These are phyloP conservation scores for Euspilapteryx auroguttella DNA, from an alignment of 2,888 invertebrate genomes.

Conservation along the genomic window DNA sequence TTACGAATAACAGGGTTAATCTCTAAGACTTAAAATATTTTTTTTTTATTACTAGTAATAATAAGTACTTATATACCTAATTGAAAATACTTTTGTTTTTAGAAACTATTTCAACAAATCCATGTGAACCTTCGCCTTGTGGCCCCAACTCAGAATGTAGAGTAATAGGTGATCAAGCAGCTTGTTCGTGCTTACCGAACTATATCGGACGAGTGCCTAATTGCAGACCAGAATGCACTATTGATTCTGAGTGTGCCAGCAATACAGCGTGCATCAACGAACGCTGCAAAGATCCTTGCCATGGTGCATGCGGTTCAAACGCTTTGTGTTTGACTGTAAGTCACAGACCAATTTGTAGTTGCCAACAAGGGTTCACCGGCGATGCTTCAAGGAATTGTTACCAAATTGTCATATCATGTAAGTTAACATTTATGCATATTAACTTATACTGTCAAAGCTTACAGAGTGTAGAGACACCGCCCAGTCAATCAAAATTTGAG, in stretches of 20 bases:
- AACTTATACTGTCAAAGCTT: no score
- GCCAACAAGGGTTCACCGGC: slow-evolving; percentile 80
- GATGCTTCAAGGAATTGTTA: slow-evolving; percentile 72
- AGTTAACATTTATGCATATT: slow-evolving; percentile 11
- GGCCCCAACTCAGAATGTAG: slow-evolving; percentile 83
- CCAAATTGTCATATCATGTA: slow-evolving; percentile 52
- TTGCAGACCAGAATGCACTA: slow-evolving; percentile 82
- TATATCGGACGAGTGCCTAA: slow-evolving; percentile 85
- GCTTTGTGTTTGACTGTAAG: slow-evolving; percentile 84
- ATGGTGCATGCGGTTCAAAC: slow-evolving; percentile 74
- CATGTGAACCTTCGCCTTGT: slow-evolving; percentile 81
- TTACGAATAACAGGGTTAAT: no score
- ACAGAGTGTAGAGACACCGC: no score
- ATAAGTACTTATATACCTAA: no score
- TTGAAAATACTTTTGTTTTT: slow-evolving; percentile 12
- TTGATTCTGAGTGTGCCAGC: slow-evolving; percentile 79
- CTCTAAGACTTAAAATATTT: no score
- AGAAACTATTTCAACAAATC: slow-evolving; percentile 49
- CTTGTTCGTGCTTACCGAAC: slow-evolving; percentile 79
- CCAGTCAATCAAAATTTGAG: slow-evolving; percentile 10
- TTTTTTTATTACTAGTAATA: no score
- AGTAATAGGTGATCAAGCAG: slow-evolving; percentile 79
- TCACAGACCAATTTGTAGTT: slow-evolving; percentile 80
- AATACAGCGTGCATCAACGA: slow-evolving; percentile 81
- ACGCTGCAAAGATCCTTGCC: slow-evolving; percentile 82